Base-by-base conservation (phyloP, 2,888 invertebrate species). In the Melinopterus prodromus region DNA sequence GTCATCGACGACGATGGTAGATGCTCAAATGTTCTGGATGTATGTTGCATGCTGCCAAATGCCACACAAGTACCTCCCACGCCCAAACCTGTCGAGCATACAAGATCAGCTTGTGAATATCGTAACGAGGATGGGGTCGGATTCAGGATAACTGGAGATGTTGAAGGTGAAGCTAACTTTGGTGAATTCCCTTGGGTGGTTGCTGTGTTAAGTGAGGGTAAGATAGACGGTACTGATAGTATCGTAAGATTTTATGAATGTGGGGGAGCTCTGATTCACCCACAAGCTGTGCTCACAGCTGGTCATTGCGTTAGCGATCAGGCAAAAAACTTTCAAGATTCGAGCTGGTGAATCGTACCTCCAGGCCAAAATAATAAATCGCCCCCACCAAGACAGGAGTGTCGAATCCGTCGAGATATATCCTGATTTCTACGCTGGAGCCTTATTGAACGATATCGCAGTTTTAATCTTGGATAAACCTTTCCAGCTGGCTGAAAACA, bases 101-200 rank as follows among this genome's bases (percentile, higher is more conserved):
- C 95, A 86, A 90, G 92, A 0, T 91, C 93, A 0, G 96, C 96
- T 53, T 80, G 80, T 16, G 80, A 78, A 35, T 77, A 78, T 14
- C 53, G 79, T 16, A 76, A 77, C 53, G n/a, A 76, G 12, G 74
- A 79, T 26, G 80, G 80, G 0, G 78, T 80, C 16, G 80, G 78
- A 36, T 77, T 78, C 16, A 72, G 95, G 69, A 93, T 75, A 37
- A 80, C 35, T 15, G 77, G 76, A 6, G 92, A 92, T 0, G 91
- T 91, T 6, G 87, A 90, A 83, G 91, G 94, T 80, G 95, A 96
- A 85, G 93, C 96, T 0, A 93, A 95, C 80, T 96, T 94, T 84
- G 96, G 94, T 0, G 96, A 96, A 90, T 96, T 95, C 85, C 96
- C 96, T 0, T 96, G 96, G 96, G 96, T 96, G 89, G 92, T 94